phyloP scores from a whole-genome alignment of 2,797 vertebrate genomes.

The Hirundo rustica region DNA sequence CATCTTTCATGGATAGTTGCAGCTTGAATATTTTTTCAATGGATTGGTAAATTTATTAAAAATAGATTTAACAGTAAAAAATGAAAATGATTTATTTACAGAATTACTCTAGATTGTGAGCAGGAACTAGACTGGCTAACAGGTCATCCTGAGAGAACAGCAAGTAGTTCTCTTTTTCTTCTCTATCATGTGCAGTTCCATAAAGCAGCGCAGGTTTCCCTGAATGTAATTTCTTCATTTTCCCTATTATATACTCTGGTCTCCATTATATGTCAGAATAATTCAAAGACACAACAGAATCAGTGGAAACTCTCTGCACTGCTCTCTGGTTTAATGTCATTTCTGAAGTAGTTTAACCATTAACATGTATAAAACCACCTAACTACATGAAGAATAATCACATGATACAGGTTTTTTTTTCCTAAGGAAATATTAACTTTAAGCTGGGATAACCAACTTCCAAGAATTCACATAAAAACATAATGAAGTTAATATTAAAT shows the following conservation, averaged over 20 bases:
- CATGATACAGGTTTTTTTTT: slow-evolving; percentile 33
- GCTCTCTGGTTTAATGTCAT: neutral
- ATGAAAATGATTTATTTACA: neutral
- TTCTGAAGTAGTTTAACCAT: slow-evolving; percentile 42
- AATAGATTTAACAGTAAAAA: neutral
- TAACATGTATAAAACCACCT: slow-evolving; percentile 17
- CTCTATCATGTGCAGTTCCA: neutral
- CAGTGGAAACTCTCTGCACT: neutral
- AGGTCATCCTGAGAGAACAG: neutral
- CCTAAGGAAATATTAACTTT: slow-evolving; percentile 72
- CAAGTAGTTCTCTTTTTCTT: neutral
- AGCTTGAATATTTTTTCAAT: neutral
- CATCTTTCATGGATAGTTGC: neutral
- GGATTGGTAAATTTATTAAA: neutral
- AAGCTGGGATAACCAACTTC: slow-evolving; percentile 71
- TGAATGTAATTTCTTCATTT: neutral
- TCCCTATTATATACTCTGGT: neutral
- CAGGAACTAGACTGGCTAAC: neutral
- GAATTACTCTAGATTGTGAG: neutral
- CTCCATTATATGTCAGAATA: neutral
- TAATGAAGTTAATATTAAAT: slow-evolving; percentile 83
- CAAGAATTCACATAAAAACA: slow-evolving; percentile 74
- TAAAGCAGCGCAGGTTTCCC: neutral
- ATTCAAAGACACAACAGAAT: neutral
- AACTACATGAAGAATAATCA: slow-evolving; percentile 39